Conservation (phyloP, 2,888 invertebrate genomes). For the Aleiodes leptofemur region DNA sequence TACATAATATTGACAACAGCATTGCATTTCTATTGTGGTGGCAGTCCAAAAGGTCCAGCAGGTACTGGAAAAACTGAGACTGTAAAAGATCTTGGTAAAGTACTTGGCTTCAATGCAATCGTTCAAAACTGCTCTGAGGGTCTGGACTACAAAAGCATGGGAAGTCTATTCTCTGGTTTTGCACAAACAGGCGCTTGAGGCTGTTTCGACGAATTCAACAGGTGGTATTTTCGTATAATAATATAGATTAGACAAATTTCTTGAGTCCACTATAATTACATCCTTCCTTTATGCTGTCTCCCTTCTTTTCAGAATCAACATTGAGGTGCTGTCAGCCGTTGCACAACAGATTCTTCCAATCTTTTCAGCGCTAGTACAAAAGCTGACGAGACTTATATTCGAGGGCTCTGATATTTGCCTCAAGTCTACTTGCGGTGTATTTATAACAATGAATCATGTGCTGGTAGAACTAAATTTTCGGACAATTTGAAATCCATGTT, state of each 20-base stretch:
- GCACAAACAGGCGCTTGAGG: constrained; percentile 95
- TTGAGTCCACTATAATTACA: constrained; percentile 26
- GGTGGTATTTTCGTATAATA: constrained; percentile 56
- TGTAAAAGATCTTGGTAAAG: constrained; percentile 92
- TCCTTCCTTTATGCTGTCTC: constrained; percentile 8
- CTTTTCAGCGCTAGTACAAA: constrained; percentile 84
- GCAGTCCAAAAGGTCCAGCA: constrained; percentile 93
- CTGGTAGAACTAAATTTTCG: constrained; percentile 90
- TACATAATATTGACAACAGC: constrained; percentile 95
- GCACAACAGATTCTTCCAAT: constrained; percentile 93
- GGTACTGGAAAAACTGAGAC: constrained; percentile 97
- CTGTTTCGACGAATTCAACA: constrained; percentile 94
- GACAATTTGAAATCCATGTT: constrained; percentile 96
- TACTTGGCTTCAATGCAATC: constrained; percentile 92
- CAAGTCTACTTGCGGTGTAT: constrained; percentile 87
- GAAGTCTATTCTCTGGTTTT: constrained; percentile 89
- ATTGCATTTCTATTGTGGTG: constrained; percentile 90
- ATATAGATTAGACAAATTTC: constrained; percentile 14
- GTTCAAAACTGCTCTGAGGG: constrained; percentile 96
- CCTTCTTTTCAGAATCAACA: constrained; percentile 82
- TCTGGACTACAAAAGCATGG: constrained; percentile 93
- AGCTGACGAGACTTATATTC: constrained; percentile 82
- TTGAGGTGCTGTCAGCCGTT: constrained; percentile 93
- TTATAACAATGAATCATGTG: constrained; percentile 95
- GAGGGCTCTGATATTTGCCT: constrained; percentile 87